Percentiles rank a stretch among this genome's conserved stretches.
Conservation (phyloP, 1,140 invertebrate species). For the Drosophila santomea region DNA sequence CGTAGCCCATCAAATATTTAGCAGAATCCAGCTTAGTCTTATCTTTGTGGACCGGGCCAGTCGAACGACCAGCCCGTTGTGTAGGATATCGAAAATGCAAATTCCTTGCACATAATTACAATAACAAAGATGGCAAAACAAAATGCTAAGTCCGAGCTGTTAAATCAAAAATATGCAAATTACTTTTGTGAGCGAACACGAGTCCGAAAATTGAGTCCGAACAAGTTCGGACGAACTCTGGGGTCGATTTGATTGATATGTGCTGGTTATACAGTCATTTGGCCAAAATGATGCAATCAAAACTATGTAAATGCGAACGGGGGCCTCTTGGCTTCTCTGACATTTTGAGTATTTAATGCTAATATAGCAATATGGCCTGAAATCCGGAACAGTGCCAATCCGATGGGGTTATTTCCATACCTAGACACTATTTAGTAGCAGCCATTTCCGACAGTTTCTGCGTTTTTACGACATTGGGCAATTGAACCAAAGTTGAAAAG, state of each 20-base stretch:
- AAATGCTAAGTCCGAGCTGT: slow-evolving; percentile 68
- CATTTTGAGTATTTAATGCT: slow-evolving; percentile 51
- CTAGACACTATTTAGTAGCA: slow-evolving; percentile 57
- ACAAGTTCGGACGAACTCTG: slow-evolving; percentile 20
- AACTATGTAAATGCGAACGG: slow-evolving; percentile 76
- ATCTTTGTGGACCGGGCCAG: slow-evolving; percentile 49
- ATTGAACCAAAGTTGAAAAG: slow-evolving; percentile 77
- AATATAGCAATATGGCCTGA: slow-evolving; percentile 8
- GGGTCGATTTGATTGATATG: slow-evolving; percentile 76
- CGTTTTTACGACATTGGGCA: slow-evolving; percentile 62
- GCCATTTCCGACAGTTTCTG: slow-evolving; percentile 59
- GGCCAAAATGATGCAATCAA: slow-evolving; percentile 80
- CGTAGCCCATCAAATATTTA: slow-evolving; percentile 52
- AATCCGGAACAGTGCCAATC: slow-evolving; percentile 1
- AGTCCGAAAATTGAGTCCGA: slow-evolving; percentile 36
- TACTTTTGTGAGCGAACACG: slow-evolving; percentile 48
- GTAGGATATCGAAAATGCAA: slow-evolving; percentile 72
- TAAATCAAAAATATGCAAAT: slow-evolving; percentile 84
- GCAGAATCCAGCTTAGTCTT: slow-evolving; percentile 40
- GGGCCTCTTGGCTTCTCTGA: slow-evolving; percentile 43
- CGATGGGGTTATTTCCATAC: slow-evolving; percentile 21
- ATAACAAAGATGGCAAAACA: slow-evolving; percentile 62
- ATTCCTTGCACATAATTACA: slow-evolving; percentile 70
- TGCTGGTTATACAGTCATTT: slow-evolving; percentile 80
- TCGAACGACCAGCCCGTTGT: slow-evolving; percentile 6